Evolutionary conservation across 1,140 invertebrate species (phyloP), one percentile per base, ranked within the genome.

Genomic region (Homarus americanus): DNA sequence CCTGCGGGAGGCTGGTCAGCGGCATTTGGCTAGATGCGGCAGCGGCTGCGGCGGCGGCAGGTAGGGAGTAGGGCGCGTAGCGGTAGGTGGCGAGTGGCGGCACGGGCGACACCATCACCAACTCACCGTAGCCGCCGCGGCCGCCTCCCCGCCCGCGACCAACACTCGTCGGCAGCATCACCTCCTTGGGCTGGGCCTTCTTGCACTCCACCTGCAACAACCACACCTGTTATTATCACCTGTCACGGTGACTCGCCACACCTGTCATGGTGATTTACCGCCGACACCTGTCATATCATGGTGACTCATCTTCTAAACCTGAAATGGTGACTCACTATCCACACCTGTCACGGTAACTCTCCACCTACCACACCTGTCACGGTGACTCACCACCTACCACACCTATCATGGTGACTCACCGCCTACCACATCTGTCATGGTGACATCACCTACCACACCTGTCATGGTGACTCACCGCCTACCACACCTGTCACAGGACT

Each of bases 131-230:
- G 92, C 93, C 93, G 94, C 97, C 97, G 94, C 97, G 96, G 93
- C 97, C 97, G 93, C 97, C 97, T 93, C 97, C 97, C 94, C 97
- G 96, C 94, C 97, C 98, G 96, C 98, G 98, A 93, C 97, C 97
- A 95, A 98, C 95, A 95, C 98, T 98, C 91, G 97, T 97, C 93
- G 98, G 98, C 94, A 99, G 96, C 98, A 99, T 99, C 93, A 99
- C 98, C 96, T 99, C 98, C 96, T 99, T 99, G 87, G 98, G 98
- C 95, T 99, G 98, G 94, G 98, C 98, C 95, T 99, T 99, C 96
- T 99, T 99, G 96, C 98, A 99, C 96, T 99, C 98, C 95, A 99
- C 98, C 98, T 99, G 96, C 40, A 69, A 20, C 69, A 69, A 1
- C 41, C n/a, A 40, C 34, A n/a, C 73, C 34, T 76, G 34, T 32